phyloP scores from a whole-genome alignment of 2,113 vertebrate species.

The Syngnathus typhle region DNA sequence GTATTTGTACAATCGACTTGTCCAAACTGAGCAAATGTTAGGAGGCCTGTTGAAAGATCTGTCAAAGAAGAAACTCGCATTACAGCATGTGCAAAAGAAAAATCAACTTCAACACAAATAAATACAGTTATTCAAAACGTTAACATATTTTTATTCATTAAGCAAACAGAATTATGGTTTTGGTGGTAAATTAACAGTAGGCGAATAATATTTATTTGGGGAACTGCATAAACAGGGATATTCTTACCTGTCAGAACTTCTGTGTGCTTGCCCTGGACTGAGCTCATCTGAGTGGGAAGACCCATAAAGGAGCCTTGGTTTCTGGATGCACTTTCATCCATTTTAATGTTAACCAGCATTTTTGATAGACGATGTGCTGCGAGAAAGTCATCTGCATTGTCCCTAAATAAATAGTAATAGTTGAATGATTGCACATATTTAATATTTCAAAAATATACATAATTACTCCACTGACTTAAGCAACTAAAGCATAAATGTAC shows the following conservation, averaged over 20 bases:
- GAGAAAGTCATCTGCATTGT: slow-evolving; percentile 62
- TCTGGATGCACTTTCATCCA: slow-evolving; percentile 56
- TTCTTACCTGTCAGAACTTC: slow-evolving; percentile 52
- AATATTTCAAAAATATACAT: background rate
- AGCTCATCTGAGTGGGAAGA: slow-evolving; percentile 19
- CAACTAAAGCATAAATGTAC: background rate
- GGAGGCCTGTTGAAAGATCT: slow-evolving; percentile 72
- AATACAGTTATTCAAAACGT: background rate
- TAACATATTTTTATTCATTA: background rate
- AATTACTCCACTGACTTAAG: background rate
- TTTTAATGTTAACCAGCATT: slow-evolving; percentile 63
- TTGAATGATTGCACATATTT: background rate
- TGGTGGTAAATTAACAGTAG: background rate
- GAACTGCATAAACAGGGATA: background rate
- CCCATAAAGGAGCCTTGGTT: slow-evolving; percentile 13
- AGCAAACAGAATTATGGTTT: background rate
- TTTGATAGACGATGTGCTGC: slow-evolving; percentile 64
- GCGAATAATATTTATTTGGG: background rate
- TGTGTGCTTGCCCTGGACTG: slow-evolving; percentile 19
- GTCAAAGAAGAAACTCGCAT: slow-evolving; percentile 23
- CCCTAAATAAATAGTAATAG: slow-evolving; percentile 53
- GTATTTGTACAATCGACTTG: slow-evolving; percentile 62
- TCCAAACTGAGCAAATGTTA: slow-evolving; percentile 62
- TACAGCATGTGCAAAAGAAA: background rate
- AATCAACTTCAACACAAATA: background rate